A percentile compares a stretch with the other conserved stretches of the same genome.
Conservation (phyloP, 2,113 vertebrate species). For the Sphyrna mokarran region DNA sequence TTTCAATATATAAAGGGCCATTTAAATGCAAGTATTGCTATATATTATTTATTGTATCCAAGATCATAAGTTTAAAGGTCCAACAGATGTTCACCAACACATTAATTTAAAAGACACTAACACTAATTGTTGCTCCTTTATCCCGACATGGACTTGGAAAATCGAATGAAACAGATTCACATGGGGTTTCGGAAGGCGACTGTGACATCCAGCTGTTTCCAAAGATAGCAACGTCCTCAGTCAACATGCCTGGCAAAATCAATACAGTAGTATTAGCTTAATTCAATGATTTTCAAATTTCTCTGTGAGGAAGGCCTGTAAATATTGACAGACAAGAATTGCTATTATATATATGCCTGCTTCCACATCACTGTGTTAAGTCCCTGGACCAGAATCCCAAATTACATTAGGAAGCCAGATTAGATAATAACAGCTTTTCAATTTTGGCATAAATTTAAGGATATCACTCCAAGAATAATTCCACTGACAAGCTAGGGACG, state of each 20-base stretch:
- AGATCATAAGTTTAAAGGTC: not conserved
- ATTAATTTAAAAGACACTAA: constrained; percentile 48
- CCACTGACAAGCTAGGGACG: no score
- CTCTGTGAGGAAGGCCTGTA: not conserved
- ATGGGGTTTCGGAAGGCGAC: constrained; percentile 64
- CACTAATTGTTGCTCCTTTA: constrained; percentile 75
- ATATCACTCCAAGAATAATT: no score
- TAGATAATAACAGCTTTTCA: no score
- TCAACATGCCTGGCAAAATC: constrained; percentile 52
- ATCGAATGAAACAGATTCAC: constrained; percentile 71
- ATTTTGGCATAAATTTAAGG: no score
- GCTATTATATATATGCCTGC: no score
- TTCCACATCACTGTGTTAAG: no score
- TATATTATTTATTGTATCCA: not conserved
- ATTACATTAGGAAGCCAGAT: no score
- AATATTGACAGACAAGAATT: not conserved
- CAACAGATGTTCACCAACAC: not conserved
- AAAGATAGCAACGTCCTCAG: constrained; percentile 81
- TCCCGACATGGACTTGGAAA: constrained; percentile 81
- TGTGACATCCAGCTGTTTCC: constrained; percentile 87
- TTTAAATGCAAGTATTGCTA: not conserved
- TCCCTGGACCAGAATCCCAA: no score
- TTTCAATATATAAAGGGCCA: not conserved
- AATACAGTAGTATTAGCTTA: not conserved
- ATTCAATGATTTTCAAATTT: not conserved